Evolutionary conservation across 1,140 invertebrate species (phyloP), one percentile per base, ranked within the genome.

Genomic region (Procambarus clarkii): DNA sequence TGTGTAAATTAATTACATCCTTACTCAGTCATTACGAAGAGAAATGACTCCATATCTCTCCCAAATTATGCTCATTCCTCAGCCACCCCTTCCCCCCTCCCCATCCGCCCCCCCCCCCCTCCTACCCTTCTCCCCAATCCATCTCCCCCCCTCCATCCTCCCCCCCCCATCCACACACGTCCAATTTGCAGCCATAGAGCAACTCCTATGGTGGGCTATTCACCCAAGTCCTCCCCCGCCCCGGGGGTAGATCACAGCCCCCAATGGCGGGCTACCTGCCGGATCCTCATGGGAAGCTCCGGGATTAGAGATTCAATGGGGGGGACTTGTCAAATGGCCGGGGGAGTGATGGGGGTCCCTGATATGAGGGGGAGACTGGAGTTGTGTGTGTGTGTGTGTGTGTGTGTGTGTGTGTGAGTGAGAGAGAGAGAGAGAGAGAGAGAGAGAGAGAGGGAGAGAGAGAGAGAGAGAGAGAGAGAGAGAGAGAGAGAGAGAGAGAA

Each of bases 21-120:
- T 34, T 74, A 34, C n/a, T 24, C 69, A 24, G 69, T 74, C 69
- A 74, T 74, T 74, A 74, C n/a, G 5, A 34, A 74, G 69, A 74
- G 69, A 74, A 34, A 11, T 2, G 69, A 13, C 69, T 34, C 77
- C n/a, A 46, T 79, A 48, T 18, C 44, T 50, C 54, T 48, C 69
- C 76, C 48, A 87, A 87, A 87, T 87, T 87, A 87, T 71, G 60
- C 85, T 79, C 85, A 78, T 79, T 54, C 24, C n/a, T 58, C 85
- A 18, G 48, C 50, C 54, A 5, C 13, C 50, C 50, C 7, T 11
- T 5, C 13, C 13, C 7, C 50, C 50, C 50, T 11, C 50, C 13
- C 50, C 7, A 5, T 54, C 50, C 50, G 7, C 50, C 50, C 50
- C 50, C 50, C 50, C 7, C n/a, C 50, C 7, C 50, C 50, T 54